Evolutionary conservation across 2,113 vertebrate species (phyloP).

Genomic region (Tauraco erythrolophus): DNA sequence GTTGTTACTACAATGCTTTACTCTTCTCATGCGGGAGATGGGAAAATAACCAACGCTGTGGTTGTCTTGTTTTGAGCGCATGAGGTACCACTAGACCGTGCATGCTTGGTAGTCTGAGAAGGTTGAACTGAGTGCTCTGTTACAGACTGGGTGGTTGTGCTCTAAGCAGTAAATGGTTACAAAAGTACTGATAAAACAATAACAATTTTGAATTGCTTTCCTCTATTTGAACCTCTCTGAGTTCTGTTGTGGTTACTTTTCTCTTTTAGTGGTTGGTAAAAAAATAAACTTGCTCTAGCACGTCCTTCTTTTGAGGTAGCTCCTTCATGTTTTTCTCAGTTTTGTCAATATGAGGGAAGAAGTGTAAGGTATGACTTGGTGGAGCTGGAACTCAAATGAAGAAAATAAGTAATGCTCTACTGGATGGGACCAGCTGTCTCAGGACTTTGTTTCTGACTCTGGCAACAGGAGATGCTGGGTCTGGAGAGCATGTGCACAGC

Average conservation of each 20-base stretch:
- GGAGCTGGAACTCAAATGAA: background rate
- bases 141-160: background rate
- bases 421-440: background rate
- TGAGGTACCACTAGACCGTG: background rate
- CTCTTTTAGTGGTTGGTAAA: background rate
- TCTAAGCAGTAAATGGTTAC: background rate
- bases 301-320: background rate
- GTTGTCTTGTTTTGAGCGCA: background rate
- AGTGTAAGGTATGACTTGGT: background rate
- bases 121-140: background rate
- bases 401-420: background rate
- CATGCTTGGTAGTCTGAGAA: background rate
- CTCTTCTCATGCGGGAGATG: background rate
- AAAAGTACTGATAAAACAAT: background rate
- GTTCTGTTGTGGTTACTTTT: background rate
- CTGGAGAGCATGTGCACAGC: rapidly evolving
- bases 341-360: background rate
- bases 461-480: background rate
- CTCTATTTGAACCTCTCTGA: background rate
- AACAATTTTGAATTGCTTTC: background rate
- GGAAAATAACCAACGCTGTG: background rate
- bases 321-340: background rate
- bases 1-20: background rate
- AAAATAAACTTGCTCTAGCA: background rate
- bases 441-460: background rate